Evolutionary conservation across 2,888 invertebrate genomes (phyloP), one percentile per base, ranked within the genome.

Genomic region (Drosophila histrio): DNA sequence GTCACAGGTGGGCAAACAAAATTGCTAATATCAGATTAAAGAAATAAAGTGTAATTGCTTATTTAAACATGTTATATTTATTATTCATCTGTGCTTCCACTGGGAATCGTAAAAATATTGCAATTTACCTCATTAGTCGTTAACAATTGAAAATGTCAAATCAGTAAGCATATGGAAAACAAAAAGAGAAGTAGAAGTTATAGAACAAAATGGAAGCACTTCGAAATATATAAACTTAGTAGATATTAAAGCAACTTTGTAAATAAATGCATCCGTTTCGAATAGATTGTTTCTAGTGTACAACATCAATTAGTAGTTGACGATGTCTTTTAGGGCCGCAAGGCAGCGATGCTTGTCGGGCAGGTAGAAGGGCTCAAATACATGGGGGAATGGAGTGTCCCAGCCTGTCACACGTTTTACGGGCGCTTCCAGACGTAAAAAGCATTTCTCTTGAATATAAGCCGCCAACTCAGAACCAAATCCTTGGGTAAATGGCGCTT

Each of bases 311-410:
- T 91, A 96, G 91, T 95, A 99, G 69, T 95, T 93, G 1, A 98
- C 89, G 0, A 96, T 92, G 60, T 95, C 94, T 72, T 95, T 94
- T 39, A 99, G 93, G 0, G 96, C 97, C 59, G 96, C 95, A 65
- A 96, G 93, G 90, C 98, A 98, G 50, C 98, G 93, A 96, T 97
- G 97, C 91, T 96, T 97, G 91, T 97, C 96, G 0, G 99, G 99
- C 77, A 99, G 91, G 92, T 99, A 99, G 92, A 99, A 97, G 0
- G 97, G 96, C 91, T 99, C 99, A 92, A 96, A 98, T 46, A 98
- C 94, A 92, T 98, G 98, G 4, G 99, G 98, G 93, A 99, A 99
- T 9, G 99, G 99, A 2, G 98, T 97, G 93, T 99, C 99, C 94
- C 97, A 98, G 9, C 99, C 91, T 21, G 97, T 94, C 46, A 98